These are phyloP conservation scores for Dysdera silvatica DNA, from an alignment of 1,140 invertebrate species.

Conservation along the genomic window DNA sequence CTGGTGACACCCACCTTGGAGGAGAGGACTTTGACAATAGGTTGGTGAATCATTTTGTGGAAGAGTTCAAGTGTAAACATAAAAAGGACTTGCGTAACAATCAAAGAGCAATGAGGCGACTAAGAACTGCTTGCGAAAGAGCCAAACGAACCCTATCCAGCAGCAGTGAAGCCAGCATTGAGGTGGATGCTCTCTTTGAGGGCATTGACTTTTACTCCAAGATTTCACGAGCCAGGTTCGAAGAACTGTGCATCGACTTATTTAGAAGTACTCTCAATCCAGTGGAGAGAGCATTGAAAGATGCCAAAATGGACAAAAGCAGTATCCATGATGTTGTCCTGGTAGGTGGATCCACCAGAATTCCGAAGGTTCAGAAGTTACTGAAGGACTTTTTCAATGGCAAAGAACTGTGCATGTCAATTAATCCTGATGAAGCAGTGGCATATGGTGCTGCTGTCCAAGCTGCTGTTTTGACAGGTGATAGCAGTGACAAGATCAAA, in stretches of 20 bases:
- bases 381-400: slow-evolving; percentile 42
- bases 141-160: slow-evolving; percentile 49
- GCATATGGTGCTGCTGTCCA: slow-evolving; percentile 54
- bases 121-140: slow-evolving; percentile 60
- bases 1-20: slow-evolving; percentile 44
- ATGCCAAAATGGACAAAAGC: slow-evolving; percentile 45
- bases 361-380: slow-evolving; percentile 41
- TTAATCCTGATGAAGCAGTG: slow-evolving; percentile 52
- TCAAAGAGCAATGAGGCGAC: slow-evolving; percentile 39
- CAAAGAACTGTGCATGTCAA: slow-evolving; percentile 60
- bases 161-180: slow-evolving; percentile 48
- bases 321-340: slow-evolving; percentile 49
- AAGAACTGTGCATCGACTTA: slow-evolving; percentile 40
- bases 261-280: slow-evolving; percentile 37
- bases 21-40: slow-evolving; percentile 39
- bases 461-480: slow-evolving; percentile 46
- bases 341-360: slow-evolving; percentile 50
- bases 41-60: slow-evolving; percentile 39
- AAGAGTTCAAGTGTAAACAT: slow-evolving; percentile 42
- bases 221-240: slow-evolving; percentile 48
- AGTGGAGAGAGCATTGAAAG: slow-evolving; percentile 41
- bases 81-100: slow-evolving; percentile 38
- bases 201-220: slow-evolving; percentile 52
- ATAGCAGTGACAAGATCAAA: slow-evolving; percentile 37
- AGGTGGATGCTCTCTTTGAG: slow-evolving; percentile 66